Evolutionary conservation across 2,888 invertebrate species (phyloP), one percentile per base, ranked within the genome.

Genomic region (Brassicogethes aeneus): DNA sequence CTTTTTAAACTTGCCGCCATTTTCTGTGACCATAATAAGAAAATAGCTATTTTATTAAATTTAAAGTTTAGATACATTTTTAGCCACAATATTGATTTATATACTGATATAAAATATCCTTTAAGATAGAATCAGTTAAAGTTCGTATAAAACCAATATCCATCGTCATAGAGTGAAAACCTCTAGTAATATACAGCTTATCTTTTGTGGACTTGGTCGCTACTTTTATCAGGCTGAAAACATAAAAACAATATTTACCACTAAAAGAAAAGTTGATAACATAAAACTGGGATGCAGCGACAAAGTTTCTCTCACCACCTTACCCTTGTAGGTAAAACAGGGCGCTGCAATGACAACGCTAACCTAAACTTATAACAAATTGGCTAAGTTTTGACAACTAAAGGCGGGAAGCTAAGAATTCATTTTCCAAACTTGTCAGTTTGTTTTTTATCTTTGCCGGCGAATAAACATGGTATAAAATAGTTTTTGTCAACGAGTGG

Each of bases 211-310:
- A 23, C 23, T 5, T 10, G 32, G 13, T 13, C 32, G 12, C 8
- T 32, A 32, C 12, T 10, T 32, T 32, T 32, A 32, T 32, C 32
- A 23, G 23, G 5, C 32, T 7, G 3, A 32, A 12, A 13, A 7
- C 32, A 32, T 32, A 32, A 32, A 32, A 32, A 32, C 32, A 12
- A 32, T 32, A 32, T 32, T 13, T 32, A 32, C 32, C 14, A 13
- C 32, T 32, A 12, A 32, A 32, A 32, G 32, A 32, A 32, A 32
- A 32, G 8, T 32, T 32, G 3, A 3, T 12, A 32, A 32, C 32
- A 32, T 32, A 32, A 32, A 32, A 32, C 32, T 10, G 12, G 32
- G 32, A 5, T 10, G 14, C 10, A 32, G 14, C 32, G 14, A n/a
- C 10, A 32, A 32, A 32, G 32, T 32, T 32, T 32, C 12, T 23